A percentile compares a stretch with the other conserved stretches of the same genome.
These are phyloP conservation scores for Macheiramphus alcinus DNA, from an alignment of 2,113 vertebrate species.

Conservation along the genomic window DNA sequence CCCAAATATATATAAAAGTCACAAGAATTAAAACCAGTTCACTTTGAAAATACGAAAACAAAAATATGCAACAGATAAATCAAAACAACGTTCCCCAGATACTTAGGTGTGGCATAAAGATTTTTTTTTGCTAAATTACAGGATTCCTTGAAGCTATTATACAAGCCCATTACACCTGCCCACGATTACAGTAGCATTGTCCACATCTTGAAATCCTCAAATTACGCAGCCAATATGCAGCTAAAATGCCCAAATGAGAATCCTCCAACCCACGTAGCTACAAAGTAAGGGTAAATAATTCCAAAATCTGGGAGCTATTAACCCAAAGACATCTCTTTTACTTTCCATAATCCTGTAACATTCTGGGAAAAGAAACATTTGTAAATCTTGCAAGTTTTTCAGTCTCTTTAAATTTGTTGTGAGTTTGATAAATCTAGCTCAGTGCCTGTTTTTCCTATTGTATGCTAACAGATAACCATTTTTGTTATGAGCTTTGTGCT, in stretches of 20 bases:
- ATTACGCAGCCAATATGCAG: not conserved
- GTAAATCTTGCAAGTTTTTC: not conserved
- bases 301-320: not conserved
- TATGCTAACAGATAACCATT: not conserved
- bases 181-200: not conserved
- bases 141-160: not conserved
- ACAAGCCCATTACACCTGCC: not conserved
- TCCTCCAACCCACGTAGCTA: not conserved
- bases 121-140: not conserved
- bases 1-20: not conserved
- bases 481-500: not conserved
- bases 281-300: not conserved
- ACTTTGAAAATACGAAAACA: not conserved
- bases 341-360: not conserved
- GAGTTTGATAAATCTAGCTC: not conserved
- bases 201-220: not conserved
- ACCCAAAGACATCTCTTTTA: not conserved
- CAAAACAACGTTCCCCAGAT: not conserved
- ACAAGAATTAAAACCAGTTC: not conserved
- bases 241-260: not conserved
- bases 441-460: not conserved
- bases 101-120: not conserved
- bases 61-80: not conserved
- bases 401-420: not conserved
- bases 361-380: not conserved